phyloP scores from a whole-genome alignment of 2,797 vertebrate species.

The Acanthurus tractus region DNA sequence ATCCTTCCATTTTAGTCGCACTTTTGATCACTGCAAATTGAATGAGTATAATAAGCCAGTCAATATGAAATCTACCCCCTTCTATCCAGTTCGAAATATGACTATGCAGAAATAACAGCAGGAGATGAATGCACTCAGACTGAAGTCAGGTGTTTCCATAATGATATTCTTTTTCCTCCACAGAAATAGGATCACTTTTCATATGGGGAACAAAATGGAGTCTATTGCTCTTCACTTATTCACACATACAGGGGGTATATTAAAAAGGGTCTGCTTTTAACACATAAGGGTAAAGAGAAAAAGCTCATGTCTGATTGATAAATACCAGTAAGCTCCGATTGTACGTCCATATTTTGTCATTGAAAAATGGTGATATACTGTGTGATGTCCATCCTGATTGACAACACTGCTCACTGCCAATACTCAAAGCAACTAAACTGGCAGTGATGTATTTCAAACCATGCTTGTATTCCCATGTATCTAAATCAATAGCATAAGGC shows the following conservation, averaged over 20 bases:
- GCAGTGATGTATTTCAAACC: slow-evolving; percentile 15
- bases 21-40: slow-evolving; percentile 83
- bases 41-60: slow-evolving; percentile 84
- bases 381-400: slow-evolving; percentile 7
- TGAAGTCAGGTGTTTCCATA: slow-evolving; percentile 72
- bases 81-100: slow-evolving; percentile 75
- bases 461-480: slow-evolving; percentile 1
- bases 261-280: slow-evolving; percentile 33
- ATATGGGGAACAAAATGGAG: slow-evolving; percentile 61
- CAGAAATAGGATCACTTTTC: slow-evolving; percentile 78
- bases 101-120: slow-evolving; percentile 67
- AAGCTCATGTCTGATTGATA: slow-evolving; percentile 27
- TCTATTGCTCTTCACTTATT: slow-evolving; percentile 27
- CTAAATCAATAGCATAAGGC: slow-evolving; percentile 24
- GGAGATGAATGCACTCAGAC: slow-evolving; percentile 75
- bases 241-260: slow-evolving; percentile 35
- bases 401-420: slow-evolving; percentile 1
- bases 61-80: slow-evolving; percentile 82
- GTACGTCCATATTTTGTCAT: slow-evolving; percentile 19
- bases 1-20: slow-evolving; percentile 77
- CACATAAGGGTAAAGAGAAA: slow-evolving; percentile 2
- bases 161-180: slow-evolving; percentile 64
- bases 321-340: slow-evolving; percentile 6
- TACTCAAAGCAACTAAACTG: slow-evolving; percentile 4
- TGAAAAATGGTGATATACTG: slow-evolving; percentile 18